Evolutionary conservation across 2,888 invertebrate genomes (phyloP).

Genomic region (Malachius bipustulatus): DNA sequence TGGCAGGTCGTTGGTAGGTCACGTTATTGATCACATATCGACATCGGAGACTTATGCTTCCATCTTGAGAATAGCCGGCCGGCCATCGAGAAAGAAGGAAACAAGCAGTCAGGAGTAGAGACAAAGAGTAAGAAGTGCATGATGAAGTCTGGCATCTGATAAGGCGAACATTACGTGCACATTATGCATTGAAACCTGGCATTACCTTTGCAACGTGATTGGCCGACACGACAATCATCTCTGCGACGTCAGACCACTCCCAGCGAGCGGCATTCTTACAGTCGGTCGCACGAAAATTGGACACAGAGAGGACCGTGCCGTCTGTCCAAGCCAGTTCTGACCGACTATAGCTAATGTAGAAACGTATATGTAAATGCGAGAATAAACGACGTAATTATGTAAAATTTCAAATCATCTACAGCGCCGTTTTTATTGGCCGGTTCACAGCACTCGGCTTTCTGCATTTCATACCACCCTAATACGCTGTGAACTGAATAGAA

Average conservation of each 20-base stretch:
- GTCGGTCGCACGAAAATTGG: constrained; percentile 28
- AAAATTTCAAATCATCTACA: constrained; percentile 32
- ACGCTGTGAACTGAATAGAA: constrained; percentile 14
- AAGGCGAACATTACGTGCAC: constrained; percentile 33
- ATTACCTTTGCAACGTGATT: constrained; percentile 38
- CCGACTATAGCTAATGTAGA: constrained; percentile 31
- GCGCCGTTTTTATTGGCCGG: constrained; percentile 18
- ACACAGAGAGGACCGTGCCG: constrained; percentile 24
- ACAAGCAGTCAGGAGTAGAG: too few species aligned
- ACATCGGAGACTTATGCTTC: too few species aligned
- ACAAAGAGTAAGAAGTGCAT: constrained; percentile 30
- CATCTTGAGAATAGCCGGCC: constrained; percentile 38
- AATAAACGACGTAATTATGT: constrained; percentile 35
- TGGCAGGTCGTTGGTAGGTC: too few species aligned
- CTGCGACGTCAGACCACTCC: constrained; percentile 36
- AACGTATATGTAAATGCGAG: too few species aligned
- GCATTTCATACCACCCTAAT: too few species aligned
- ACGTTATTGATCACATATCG: constrained; percentile 36
- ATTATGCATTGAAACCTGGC: constrained; percentile 37
- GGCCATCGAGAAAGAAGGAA: too few species aligned
- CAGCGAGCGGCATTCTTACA: constrained; percentile 31
- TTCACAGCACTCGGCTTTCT: constrained; percentile 20
- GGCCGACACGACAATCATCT: constrained; percentile 37
- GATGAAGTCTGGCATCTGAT: constrained; percentile 29
- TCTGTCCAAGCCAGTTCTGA: constrained; percentile 20